Evolutionary conservation across 2,113 vertebrate genomes (phyloP).

Genomic region (Apeltes quadracus): DNA sequence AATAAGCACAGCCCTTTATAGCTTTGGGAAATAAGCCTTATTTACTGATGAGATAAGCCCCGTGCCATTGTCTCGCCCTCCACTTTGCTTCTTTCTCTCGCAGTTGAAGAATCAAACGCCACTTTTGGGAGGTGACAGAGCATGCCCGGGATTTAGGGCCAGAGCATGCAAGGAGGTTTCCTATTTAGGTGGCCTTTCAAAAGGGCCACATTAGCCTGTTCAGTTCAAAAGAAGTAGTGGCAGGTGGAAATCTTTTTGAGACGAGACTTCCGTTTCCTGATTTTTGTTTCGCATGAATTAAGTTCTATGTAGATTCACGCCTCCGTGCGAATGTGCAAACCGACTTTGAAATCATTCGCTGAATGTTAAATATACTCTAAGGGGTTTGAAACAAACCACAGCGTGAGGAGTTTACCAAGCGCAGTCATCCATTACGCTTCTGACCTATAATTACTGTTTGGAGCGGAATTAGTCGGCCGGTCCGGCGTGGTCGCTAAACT

Average conservation of each 20-base stretch:
- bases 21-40: slow-evolving; percentile 86
- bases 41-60: slow-evolving; percentile 91
- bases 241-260: slow-evolving; percentile 50
- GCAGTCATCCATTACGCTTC: slow-evolving; percentile 54
- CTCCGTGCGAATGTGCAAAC: background rate
- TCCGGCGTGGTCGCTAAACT: slow-evolving; percentile 60
- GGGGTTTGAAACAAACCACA: slow-evolving; percentile 45
- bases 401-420: slow-evolving; percentile 48
- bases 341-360: background rate
- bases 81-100: slow-evolving; percentile 84
- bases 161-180: slow-evolving; percentile 81
- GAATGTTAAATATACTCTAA: slow-evolving; percentile 12
- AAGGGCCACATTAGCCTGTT: slow-evolving; percentile 63
- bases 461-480: slow-evolving; percentile 50
- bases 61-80: slow-evolving; percentile 82
- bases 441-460: slow-evolving; percentile 73
- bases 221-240: slow-evolving; percentile 59
- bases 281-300: slow-evolving; percentile 12
- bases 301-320: background rate
- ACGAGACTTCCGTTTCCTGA: slow-evolving; percentile 69
- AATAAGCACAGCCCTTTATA: slow-evolving; percentile 83
- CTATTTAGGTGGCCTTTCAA: slow-evolving; percentile 71
- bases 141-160: slow-evolving; percentile 86
- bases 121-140: slow-evolving; percentile 89
- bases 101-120: slow-evolving; percentile 79